A percentile compares a stretch with the other conserved stretches of the same genome.
Conservation (phyloP, 1,140 invertebrate species). For the Cyrtorhinus lividipennis region DNA sequence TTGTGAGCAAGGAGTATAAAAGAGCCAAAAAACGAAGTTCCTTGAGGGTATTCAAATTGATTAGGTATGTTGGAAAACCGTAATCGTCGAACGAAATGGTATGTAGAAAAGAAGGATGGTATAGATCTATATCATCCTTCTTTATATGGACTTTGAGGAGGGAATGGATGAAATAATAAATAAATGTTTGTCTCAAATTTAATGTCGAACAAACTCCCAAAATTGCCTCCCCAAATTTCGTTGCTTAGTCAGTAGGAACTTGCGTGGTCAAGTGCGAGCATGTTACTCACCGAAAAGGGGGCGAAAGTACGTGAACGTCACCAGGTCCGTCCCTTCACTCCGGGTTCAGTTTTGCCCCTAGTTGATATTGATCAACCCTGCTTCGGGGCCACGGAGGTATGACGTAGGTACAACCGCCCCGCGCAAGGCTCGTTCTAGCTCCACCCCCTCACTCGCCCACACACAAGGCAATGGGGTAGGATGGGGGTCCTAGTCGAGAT, state of each 20-base stretch:
- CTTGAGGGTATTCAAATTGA: too few species aligned
- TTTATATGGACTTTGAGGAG: background rate
- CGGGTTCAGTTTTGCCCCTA: conserved; percentile 2
- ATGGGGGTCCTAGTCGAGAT: too few species aligned
- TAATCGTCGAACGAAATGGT: too few species aligned
- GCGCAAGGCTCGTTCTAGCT: background rate
- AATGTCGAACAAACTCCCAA: too few species aligned
- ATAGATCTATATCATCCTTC: too few species aligned
- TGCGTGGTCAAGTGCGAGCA: background rate
- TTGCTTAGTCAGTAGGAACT: too few species aligned
- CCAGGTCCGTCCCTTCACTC: conserved; percentile 3
- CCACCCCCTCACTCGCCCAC: background rate
- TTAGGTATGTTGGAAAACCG: too few species aligned
- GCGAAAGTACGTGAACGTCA: background rate
- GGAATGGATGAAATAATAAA: background rate
- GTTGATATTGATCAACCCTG: background rate
- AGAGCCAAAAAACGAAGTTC: too few species aligned
- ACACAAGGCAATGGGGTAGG: background rate
- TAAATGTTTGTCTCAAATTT: too few species aligned
- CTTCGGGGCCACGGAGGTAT: background rate
- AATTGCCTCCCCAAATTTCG: too few species aligned
- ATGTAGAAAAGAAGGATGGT: too few species aligned
- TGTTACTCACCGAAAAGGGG: background rate
- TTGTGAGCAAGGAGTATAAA: too few species aligned
- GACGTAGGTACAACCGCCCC: background rate